These are phyloP conservation scores for Slavum lentiscoides DNA, from an alignment of 2,888 invertebrate genomes.

Conservation along the genomic window DNA sequence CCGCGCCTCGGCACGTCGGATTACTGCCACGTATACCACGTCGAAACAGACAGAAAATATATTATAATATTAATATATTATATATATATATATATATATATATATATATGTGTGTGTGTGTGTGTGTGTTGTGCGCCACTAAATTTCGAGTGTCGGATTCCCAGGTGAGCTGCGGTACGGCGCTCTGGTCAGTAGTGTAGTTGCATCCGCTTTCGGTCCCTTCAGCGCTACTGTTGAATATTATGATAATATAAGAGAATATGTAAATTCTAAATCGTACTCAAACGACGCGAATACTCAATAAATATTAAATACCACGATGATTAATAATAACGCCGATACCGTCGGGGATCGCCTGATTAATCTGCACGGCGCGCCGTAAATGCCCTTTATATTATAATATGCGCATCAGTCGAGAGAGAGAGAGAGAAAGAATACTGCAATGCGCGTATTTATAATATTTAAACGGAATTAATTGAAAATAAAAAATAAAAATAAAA, in stretches of 20 bases:
- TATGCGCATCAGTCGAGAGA: no score
- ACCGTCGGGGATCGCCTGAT: not conserved
- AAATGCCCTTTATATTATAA: no score
- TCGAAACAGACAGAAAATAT: not conserved
- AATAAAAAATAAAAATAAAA: no score
- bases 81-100: no score
- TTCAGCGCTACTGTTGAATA: not conserved
- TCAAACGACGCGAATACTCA: not conserved
- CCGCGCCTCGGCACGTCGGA: not conserved
- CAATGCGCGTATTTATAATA: no score
- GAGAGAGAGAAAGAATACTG: no score
- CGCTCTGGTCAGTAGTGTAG: not conserved
- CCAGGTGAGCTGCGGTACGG: not conserved
- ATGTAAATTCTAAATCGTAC: not conserved
- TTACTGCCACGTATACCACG: not conserved
- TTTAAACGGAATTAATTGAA: no score
- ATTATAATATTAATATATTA: no score
- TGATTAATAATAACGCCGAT: not conserved
- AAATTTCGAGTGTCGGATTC: not conserved
- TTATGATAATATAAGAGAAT: not conserved
- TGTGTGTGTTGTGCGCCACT: not conserved
- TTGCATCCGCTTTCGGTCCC: not conserved
- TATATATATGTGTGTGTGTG: no score
- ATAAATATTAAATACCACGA: not conserved
- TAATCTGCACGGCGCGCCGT: not conserved